These are phyloP conservation scores for Oxyura jamaicensis DNA, from an alignment of 2,113 vertebrate species.

Conservation along the genomic window DNA sequence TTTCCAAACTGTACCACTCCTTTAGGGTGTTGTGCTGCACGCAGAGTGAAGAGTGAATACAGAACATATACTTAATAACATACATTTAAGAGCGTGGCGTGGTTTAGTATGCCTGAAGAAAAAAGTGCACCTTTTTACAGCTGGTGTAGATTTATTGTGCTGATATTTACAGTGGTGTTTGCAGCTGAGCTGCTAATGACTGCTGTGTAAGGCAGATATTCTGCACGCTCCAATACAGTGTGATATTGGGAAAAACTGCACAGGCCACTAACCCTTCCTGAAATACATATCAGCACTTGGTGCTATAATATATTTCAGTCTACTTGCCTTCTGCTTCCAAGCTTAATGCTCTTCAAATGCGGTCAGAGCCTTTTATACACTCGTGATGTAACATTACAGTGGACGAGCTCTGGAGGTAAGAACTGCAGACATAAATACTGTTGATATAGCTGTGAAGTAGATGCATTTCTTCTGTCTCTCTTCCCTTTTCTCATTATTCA, in stretches of 20 bases:
- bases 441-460: not conserved
- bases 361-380: not conserved
- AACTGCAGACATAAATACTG: not conserved
- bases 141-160: not conserved
- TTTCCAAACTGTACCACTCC: not conserved
- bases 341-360: not conserved
- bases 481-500: not conserved
- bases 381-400: not conserved
- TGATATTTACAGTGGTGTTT: not conserved
- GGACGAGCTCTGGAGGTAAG: not conserved
- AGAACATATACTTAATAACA: not conserved
- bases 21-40: not conserved
- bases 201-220: not conserved
- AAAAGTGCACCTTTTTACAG: not conserved
- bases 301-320: not conserved
- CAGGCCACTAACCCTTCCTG: not conserved
- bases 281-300: not conserved
- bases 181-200: not conserved
- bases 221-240: not conserved
- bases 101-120: not conserved
- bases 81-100: not conserved
- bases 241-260: rapidly evolving
- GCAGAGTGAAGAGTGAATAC: not conserved
- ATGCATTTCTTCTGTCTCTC: not conserved
- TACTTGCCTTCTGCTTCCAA: not conserved